phyloP scores from a whole-genome alignment of 1,140 invertebrate genomes.

The Drosophila micromelanica region DNA sequence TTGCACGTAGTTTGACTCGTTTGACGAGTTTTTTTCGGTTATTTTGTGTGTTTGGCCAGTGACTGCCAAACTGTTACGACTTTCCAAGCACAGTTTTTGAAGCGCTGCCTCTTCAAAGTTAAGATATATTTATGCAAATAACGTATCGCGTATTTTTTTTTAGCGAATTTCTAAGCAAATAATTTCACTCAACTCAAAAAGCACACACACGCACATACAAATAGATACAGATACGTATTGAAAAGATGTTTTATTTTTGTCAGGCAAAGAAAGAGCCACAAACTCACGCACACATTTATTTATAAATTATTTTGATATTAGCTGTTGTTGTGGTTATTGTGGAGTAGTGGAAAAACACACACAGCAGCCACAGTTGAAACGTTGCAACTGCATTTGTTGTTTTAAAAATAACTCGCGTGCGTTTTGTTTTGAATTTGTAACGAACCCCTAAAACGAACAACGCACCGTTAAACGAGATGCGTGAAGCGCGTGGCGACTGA shows the following conservation, averaged over 20 bases:
- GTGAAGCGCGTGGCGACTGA: background rate
- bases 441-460: slow-evolving; percentile 52
- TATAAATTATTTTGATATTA: slow-evolving; percentile 43
- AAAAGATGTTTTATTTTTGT: slow-evolving; percentile 61
- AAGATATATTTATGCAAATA: slow-evolving; percentile 58
- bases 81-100: slow-evolving; percentile 42
- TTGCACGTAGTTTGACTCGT: slow-evolving; percentile 56
- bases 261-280: slow-evolving; percentile 29
- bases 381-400: slow-evolving; percentile 54
- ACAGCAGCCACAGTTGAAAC: slow-evolving; percentile 13
- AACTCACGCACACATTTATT: slow-evolving; percentile 40
- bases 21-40: slow-evolving; percentile 70
- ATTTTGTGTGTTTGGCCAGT: slow-evolving; percentile 43
- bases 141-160: slow-evolving; percentile 20
- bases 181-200: slow-evolving; percentile 59
- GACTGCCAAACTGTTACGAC: slow-evolving; percentile 54
- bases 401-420: slow-evolving; percentile 73
- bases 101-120: slow-evolving; percentile 17
- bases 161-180: slow-evolving; percentile 67
- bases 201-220: slow-evolving; percentile 1
- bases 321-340: slow-evolving; percentile 17
- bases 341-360: slow-evolving; percentile 16
- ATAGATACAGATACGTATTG: background rate
- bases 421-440: slow-evolving; percentile 75
- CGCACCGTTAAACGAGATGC: slow-evolving; percentile 23